A percentile compares a stretch with the other conserved stretches of the same genome.
These are phyloP conservation scores for Choreutis nemorana DNA, from an alignment of 2,888 invertebrate genomes.

Conservation along the genomic window DNA sequence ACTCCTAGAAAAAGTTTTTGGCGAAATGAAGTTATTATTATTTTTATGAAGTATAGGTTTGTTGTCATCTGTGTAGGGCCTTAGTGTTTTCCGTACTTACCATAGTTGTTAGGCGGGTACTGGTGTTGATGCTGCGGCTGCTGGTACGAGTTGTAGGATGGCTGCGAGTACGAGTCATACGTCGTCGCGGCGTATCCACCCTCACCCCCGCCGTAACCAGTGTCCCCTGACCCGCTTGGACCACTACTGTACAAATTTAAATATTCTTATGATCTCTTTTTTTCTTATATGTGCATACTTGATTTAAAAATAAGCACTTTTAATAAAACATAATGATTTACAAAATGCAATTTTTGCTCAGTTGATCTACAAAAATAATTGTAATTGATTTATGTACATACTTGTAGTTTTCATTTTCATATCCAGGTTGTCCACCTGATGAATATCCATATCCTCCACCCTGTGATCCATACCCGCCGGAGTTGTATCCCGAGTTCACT, in stretches of 20 bases:
- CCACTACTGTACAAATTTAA: conserved; percentile 16
- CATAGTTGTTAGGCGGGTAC: conserved; percentile 47
- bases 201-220: conserved; percentile 46
- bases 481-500: conserved; percentile 30
- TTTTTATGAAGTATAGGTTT: conserved; percentile 7
- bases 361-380: too few relatives aligned
- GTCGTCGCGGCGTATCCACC: conserved; percentile 33
- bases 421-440: conserved; percentile 35
- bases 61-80: neutral
- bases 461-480: conserved; percentile 34
- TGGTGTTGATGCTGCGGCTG: conserved; percentile 43
- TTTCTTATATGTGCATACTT: too few relatives aligned
- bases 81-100: conserved; percentile 30
- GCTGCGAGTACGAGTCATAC: conserved; percentile 48
- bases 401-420: conserved; percentile 51
- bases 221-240: conserved; percentile 44
- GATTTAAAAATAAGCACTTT: too few relatives aligned
- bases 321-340: too few relatives aligned
- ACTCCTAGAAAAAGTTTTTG: neutral
- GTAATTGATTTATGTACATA: too few relatives aligned
- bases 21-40: neutral
- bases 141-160: conserved; percentile 44
- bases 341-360: too few relatives aligned
- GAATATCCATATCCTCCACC: conserved; percentile 57
- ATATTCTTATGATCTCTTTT: too few relatives aligned